A percentile compares a stretch with the other conserved stretches of the same genome.
Conservation (phyloP, 1,140 invertebrate species). For the Pseudomyrmex sp. region DNA sequence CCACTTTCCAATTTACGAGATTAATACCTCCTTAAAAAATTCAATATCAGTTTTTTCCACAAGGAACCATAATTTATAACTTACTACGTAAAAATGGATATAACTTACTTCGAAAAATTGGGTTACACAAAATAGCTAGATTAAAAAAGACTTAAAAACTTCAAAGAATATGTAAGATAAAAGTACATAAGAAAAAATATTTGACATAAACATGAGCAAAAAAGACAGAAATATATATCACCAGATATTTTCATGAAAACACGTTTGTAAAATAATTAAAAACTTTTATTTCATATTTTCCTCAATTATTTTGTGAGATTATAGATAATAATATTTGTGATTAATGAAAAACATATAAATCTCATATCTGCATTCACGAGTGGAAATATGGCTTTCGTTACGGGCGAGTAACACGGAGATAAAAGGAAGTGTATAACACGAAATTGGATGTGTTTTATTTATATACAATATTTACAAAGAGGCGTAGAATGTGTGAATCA, state of each 20-base stretch:
- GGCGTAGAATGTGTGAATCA: constrained; percentile 69
- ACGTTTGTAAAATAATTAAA: not conserved
- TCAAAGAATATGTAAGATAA: not conserved
- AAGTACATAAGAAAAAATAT: not conserved
- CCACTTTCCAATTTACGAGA: constrained; percentile 29
- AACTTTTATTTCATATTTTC: not conserved
- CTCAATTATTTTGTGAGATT: not conserved
- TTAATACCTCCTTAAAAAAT: constrained; percentile 38
- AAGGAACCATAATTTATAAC: constrained; percentile 19
- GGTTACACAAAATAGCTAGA: not conserved
- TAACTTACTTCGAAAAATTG: constrained; percentile 17
- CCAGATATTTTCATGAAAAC: not conserved
- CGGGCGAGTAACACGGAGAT: not conserved
- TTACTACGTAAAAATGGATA: not conserved
- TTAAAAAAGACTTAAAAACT: not conserved
- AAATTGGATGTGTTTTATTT: constrained; percentile 80
- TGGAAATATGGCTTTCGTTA: not conserved
- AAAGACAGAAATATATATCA: not conserved
- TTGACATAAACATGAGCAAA: not conserved
- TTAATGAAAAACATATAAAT: not conserved
- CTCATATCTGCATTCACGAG: not conserved
- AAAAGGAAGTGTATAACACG: constrained; percentile 59
- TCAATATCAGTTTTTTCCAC: not conserved
- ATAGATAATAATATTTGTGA: not conserved
- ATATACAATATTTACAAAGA: constrained; percentile 83